Percentiles rank a stretch among this genome's conserved stretches.
Conservation (phyloP, 2,888 invertebrate genomes). For the Automeris io region DNA sequence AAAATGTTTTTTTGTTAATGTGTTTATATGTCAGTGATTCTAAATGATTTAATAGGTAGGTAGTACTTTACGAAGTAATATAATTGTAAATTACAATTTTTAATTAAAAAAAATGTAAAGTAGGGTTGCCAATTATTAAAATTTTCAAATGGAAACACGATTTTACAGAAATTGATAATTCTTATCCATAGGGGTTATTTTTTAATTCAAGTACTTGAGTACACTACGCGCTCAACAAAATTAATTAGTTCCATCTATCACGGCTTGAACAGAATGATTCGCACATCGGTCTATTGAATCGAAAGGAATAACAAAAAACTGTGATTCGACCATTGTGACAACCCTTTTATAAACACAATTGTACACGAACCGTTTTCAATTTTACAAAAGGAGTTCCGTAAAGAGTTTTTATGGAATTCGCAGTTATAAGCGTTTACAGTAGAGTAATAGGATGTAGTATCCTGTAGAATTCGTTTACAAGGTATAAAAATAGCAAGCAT, state of each 20-base stretch:
- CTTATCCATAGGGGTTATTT: conserved; percentile 19
- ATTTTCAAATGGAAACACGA: background rate
- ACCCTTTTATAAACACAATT: conserved; percentile 44
- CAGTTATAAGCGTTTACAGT: no score
- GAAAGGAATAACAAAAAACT: conserved; percentile 57
- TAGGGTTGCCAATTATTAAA: background rate
- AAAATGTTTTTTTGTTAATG: no score
- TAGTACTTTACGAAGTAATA: no score
- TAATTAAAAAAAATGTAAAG: background rate
- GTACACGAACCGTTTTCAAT: conserved; percentile 12
- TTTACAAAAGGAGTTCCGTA: background rate
- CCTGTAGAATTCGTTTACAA: no score
- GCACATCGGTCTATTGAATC: conserved; percentile 57
- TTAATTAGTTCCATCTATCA: conserved; percentile 77
- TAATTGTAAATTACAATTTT: background rate
- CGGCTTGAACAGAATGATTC: conserved; percentile 56
- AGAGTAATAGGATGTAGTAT: no score
- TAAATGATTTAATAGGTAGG: no score
- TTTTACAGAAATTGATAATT: background rate
- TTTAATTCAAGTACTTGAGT: conserved; percentile 54
- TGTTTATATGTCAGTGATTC: no score
- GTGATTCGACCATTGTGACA: conserved; percentile 65
- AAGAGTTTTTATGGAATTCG: no score
- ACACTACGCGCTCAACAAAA: conserved; percentile 58
- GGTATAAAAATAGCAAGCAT: no score